Percentiles rank a stretch among this genome's conserved stretches.
phyloP scores from a whole-genome alignment of 2,113 vertebrate genomes.

The Cynocephalus volans region DNA sequence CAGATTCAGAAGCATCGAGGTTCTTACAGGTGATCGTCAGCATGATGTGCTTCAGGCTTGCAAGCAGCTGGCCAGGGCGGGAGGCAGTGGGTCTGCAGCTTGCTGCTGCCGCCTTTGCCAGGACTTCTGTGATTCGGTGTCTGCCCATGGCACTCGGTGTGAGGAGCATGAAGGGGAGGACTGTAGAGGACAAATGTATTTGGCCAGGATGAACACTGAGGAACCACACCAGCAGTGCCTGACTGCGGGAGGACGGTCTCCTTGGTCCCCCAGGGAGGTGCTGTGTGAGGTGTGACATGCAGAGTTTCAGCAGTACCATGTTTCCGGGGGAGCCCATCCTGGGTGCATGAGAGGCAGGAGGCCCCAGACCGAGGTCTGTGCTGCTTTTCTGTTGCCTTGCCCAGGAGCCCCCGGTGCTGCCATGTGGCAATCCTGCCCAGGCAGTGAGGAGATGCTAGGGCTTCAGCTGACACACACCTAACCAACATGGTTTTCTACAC shows the following conservation, averaged over 20 bases:
- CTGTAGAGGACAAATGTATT: neutral
- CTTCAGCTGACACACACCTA: neutral
- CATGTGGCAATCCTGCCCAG: accelerated
- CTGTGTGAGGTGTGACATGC: accelerated
- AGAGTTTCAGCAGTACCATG: neutral
- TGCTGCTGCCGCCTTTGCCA: neutral
- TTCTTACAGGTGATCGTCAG: neutral
- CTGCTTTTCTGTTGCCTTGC: neutral
- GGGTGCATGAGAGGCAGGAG: accelerated
- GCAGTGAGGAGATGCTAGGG: accelerated
- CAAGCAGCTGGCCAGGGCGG: neutral
- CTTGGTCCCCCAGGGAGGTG: neutral
- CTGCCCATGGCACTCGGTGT: accelerated
- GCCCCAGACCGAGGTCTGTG: neutral
- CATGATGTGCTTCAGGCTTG: neutral
- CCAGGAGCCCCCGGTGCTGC: too few species aligned
- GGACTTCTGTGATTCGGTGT: neutral
- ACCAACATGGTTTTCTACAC: neutral
- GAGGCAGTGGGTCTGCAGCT: accelerated
- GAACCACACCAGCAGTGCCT: too few species aligned
- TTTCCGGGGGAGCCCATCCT: neutral
- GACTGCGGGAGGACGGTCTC: neutral
- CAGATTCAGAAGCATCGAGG: accelerated
- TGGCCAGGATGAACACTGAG: neutral
- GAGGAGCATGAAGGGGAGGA: neutral